These are phyloP conservation scores for Drosophila neoperkinsi DNA, from an alignment of 2,888 invertebrate species.

Conservation along the genomic window DNA sequence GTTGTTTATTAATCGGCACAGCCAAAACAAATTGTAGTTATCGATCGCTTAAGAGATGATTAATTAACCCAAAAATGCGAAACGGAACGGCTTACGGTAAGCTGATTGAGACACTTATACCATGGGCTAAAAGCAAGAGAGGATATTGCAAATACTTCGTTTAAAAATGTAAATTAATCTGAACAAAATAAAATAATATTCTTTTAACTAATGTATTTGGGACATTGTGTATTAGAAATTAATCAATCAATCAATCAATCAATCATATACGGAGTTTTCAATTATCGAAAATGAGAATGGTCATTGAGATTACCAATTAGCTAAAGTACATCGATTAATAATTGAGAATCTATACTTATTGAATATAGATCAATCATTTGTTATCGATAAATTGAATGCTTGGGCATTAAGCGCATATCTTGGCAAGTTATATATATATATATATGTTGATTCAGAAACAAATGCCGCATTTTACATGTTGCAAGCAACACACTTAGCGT, in stretches of 20 bases:
- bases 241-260: not conserved
- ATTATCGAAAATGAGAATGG: not conserved
- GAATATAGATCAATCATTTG: too few species aligned
- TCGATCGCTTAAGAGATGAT: constrained; percentile 26
- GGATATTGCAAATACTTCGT: constrained; percentile 2
- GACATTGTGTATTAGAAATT: not conserved
- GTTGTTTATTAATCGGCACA: constrained; percentile 10
- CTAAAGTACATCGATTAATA: not conserved
- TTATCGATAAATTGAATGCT: not conserved
- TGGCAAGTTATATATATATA: not conserved
- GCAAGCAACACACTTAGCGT: constrained; percentile 21
- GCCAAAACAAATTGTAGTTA: constrained; percentile 15
- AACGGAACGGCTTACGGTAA: constrained; percentile 36
- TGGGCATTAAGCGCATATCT: not conserved
- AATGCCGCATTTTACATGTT: constrained; percentile 5
- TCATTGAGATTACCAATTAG: not conserved
- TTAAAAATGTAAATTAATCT: not conserved
- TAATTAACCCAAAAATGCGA: constrained; percentile 36
- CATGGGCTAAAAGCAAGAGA: not conserved
- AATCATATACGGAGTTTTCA: not conserved
- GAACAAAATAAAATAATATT: not conserved
- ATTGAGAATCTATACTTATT: not conserved
- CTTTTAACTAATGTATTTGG: not conserved
- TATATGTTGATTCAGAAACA: not conserved
- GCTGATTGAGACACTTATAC: constrained; percentile 18